These are phyloP conservation scores for Bedellia somnulentella DNA, from an alignment of 2,888 invertebrate genomes.

Conservation along the genomic window DNA sequence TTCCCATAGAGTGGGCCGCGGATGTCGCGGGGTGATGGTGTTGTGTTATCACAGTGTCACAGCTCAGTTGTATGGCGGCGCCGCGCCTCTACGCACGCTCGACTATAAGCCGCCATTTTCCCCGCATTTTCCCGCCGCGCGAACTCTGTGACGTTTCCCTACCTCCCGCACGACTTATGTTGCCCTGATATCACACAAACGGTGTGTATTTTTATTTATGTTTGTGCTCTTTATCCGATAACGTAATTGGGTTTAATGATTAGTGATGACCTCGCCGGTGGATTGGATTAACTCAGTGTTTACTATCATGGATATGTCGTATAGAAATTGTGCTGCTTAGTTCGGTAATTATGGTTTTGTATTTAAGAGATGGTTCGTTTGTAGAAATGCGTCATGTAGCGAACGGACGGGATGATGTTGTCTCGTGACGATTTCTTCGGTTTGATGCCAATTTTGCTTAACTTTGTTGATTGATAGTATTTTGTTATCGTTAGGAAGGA, in stretches of 20 bases:
- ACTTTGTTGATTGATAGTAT: too few relatives aligned
- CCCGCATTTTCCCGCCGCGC: constrained; percentile 5
- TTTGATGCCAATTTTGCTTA: too few relatives aligned
- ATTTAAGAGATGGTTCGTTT: too few relatives aligned
- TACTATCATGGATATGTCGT: too few relatives aligned
- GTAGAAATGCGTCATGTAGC: too few relatives aligned
- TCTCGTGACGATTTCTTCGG: too few relatives aligned
- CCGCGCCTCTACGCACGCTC: constrained; percentile 31
- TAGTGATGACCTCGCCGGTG: too few relatives aligned
- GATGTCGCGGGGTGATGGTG: neutral
- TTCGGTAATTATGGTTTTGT: too few relatives aligned
- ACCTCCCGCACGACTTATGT: constrained; percentile 27
- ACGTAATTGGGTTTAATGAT: constrained; percentile 31
- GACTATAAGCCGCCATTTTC: constrained; percentile 13
- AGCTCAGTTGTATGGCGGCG: constrained; percentile 35
- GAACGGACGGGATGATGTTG: too few relatives aligned
- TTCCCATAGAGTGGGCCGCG: neutral
- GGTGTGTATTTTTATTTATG: constrained; percentile 41
- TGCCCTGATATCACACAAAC: constrained; percentile 33
- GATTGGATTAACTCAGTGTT: too few relatives aligned
- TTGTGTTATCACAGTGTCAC: constrained; percentile 33
- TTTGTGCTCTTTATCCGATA: constrained; percentile 19
- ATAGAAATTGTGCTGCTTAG: too few relatives aligned
- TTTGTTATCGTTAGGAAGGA: too few relatives aligned
- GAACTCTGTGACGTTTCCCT: constrained; percentile 26